Evolutionary conservation across 2,113 vertebrate genomes (phyloP), one percentile per base, ranked within the genome.

Genomic region (Chaetops frenatus): DNA sequence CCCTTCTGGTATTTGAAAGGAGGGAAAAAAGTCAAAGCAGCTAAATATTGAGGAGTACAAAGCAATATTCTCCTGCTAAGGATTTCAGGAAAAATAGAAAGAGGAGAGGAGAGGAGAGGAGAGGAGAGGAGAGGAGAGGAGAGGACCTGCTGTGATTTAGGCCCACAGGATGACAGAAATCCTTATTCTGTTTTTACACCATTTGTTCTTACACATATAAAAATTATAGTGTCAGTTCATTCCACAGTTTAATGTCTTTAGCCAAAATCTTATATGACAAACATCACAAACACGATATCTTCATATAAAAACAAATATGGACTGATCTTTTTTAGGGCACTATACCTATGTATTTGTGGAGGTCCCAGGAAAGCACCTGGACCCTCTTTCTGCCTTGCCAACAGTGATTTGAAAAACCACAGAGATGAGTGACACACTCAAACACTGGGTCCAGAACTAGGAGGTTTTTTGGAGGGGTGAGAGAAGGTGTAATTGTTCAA

Each of bases 1-100:
- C 74, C 42, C 42, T 95, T 72, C 65, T 81, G 81, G 78, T 88
- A 94, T 92, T 96, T 83, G 48, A 95, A 86, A 86, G 15, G 3
- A n/a, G 2, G 15, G 64, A 58, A 81, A 88, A 78, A 73, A 53
- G 51, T 33, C 4, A 80, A 71, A 72, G n/a, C 28, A 78, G 45
- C 10, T 78, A 88, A 88, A 94, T 94, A 79, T 50, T 50, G 71
- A 69, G 24, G 35, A 76, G 44, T 70, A 47, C 11, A 70, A 69
- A 71, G 25, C 42, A 77, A 64, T 82, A 82, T 27, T 88, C 17
- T 90, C 25, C 21, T 48, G 29, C 15, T 76, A 81, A 86, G 15
- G 7, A 42, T 69, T 92, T 77, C 62, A 82, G 38, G 20, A 73
- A 48, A 77, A 76, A 44, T n/a, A n/a, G 0, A 0, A n/a, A 42